Evolutionary conservation across 2,797 vertebrate genomes (phyloP).

Genomic region (Buceros bicornis): DNA sequence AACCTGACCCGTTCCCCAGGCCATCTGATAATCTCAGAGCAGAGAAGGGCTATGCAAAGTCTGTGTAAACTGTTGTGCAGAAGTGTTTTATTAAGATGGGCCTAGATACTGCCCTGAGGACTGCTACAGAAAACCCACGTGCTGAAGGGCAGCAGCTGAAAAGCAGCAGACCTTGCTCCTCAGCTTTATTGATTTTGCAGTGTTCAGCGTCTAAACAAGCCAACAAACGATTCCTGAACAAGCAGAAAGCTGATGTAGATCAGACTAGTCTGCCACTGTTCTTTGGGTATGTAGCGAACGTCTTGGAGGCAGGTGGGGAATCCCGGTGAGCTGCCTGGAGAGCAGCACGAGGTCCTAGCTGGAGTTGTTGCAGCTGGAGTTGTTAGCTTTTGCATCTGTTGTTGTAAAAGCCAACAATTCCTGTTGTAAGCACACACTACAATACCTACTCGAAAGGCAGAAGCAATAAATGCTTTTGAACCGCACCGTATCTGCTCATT

Average conservation of each 20-base stretch:
- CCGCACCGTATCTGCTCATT: background rate
- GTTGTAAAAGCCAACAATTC: background rate
- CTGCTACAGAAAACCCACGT: background rate
- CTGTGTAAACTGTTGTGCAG: background rate
- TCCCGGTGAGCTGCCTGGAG: background rate
- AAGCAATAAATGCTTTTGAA: background rate
- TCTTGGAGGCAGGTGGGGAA: background rate
- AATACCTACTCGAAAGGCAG: background rate
- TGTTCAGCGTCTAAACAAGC: background rate
- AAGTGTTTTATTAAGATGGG: background rate
- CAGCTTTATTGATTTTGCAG: background rate
- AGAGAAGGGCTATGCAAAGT: background rate
- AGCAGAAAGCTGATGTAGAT: background rate
- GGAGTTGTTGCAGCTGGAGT: background rate
- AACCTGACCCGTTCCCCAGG: background rate
- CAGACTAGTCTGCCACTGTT: background rate
- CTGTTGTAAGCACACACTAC: background rate
- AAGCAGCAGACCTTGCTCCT: background rate
- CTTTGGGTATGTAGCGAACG: background rate
- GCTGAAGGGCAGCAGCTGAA: background rate
- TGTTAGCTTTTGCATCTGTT: background rate
- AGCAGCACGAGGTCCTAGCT: background rate
- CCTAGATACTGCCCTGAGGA: background rate
- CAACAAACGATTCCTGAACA: background rate
- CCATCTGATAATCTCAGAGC: background rate